Conservation (phyloP, 2,797 vertebrate species). For the Sebastes trivittatus region DNA sequence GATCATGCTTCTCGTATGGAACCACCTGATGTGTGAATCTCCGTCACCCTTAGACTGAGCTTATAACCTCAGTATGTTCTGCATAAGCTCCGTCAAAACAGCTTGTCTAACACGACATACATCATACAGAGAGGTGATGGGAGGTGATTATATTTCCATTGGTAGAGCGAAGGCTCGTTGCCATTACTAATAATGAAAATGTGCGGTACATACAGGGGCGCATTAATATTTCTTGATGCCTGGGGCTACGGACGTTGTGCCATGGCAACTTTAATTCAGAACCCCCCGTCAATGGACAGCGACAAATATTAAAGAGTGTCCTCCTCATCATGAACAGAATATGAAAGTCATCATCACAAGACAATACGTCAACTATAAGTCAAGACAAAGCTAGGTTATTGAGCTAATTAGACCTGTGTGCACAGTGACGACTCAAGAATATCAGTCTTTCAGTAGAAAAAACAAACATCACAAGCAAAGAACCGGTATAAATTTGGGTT, state of each 20-base stretch:
- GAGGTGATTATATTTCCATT: not conserved
- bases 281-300: too few species aligned
- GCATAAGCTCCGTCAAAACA: not conserved
- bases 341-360: not conserved
- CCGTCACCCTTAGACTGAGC: not conserved
- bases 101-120: not conserved
- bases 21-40: constrained; percentile 1
- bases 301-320: not conserved
- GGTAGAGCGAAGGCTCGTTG: not conserved
- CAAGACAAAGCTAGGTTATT: not conserved
- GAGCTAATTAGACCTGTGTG: too few species aligned
- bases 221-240: not conserved
- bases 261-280: not conserved
- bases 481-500: too few species aligned
- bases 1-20: not conserved
- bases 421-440: too few species aligned
- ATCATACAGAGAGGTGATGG: not conserved
- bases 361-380: not conserved
- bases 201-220: not conserved
- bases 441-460: too few species aligned
- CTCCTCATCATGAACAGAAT: not conserved
- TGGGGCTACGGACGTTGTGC: not conserved
- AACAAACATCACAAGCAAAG: too few species aligned
- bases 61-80: not conserved
- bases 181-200: not conserved